A percentile compares a stretch with the other conserved stretches of the same genome.
Conservation (phyloP, 2,797 vertebrate genomes). For the Karalla daura region DNA sequence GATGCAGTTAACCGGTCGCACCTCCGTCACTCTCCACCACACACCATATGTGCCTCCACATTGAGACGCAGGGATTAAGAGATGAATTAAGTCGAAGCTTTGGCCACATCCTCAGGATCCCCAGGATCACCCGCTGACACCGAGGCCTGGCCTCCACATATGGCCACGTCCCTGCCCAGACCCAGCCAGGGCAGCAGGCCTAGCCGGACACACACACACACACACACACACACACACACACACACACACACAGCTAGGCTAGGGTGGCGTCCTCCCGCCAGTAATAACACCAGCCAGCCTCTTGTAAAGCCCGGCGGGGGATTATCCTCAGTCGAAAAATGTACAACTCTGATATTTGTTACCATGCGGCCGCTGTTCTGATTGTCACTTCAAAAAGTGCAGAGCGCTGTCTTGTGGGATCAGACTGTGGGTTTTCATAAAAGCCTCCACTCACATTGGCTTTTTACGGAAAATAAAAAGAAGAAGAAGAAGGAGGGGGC, state of each 20-base stretch:
- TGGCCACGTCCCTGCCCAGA: conserved; percentile 53
- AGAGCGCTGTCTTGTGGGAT: conserved; percentile 12
- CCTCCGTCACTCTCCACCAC: conserved; percentile 34
- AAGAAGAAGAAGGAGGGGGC: no score
- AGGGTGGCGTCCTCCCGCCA: conserved; percentile 43
- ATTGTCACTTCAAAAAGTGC: conserved; percentile 39
- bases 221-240: conserved; percentile 26
- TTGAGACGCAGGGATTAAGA: conserved; percentile 65
- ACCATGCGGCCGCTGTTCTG: conserved; percentile 26
- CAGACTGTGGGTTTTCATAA: conserved; percentile 28
- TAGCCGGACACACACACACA: conserved; percentile 31
- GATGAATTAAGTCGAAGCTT: conserved; percentile 56
- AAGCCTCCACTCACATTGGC: conserved; percentile 7
- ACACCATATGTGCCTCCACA: conserved; percentile 42
- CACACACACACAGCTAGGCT: conserved; percentile 38
- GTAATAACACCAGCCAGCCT: conserved; percentile 35
- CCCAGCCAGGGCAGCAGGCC: conserved; percentile 28
- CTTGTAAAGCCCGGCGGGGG: conserved; percentile 45
- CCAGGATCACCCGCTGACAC: conserved; percentile 45
- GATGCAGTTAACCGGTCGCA: no score
- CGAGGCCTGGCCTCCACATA: conserved; percentile 58
- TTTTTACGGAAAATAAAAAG: no score
- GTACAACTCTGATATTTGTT: conserved; percentile 53
- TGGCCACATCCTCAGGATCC: conserved; percentile 51
- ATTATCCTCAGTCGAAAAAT: conserved; percentile 64